Conservation (phyloP, 2,888 invertebrate species). For the Athalia rosae region DNA sequence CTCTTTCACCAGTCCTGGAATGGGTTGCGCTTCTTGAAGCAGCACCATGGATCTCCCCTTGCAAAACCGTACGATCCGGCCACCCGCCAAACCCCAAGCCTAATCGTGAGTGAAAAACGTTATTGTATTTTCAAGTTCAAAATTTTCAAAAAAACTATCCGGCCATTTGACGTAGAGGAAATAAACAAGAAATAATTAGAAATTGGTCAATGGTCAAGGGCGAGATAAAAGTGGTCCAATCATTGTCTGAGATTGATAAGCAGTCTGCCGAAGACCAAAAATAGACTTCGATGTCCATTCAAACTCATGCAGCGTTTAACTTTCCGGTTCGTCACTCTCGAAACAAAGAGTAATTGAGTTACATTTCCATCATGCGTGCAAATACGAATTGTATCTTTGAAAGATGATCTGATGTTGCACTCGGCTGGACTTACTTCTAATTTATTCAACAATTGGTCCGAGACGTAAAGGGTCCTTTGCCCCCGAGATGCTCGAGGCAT, state of each 20-base stretch:
- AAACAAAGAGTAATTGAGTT: constrained; percentile 37
- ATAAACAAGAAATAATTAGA: not conserved
- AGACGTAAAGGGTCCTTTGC: constrained; percentile 63
- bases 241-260: constrained; percentile 18
- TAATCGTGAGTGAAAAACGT: constrained; percentile 53
- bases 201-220: constrained; percentile 22
- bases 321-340: constrained; percentile 35
- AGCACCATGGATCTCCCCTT: constrained; percentile 71
- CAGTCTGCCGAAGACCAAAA: not conserved
- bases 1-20: constrained; percentile 50
- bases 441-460: constrained; percentile 69
- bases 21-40: constrained; percentile 65
- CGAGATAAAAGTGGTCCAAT: not conserved
- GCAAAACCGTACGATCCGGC: constrained; percentile 74
- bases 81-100: constrained; percentile 74
- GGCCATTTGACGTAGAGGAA: too few species aligned
- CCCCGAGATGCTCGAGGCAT: constrained; percentile 39
- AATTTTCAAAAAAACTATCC: not conserved
- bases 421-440: constrained; percentile 68
- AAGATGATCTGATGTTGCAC: constrained; percentile 13
- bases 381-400: not conserved
- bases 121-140: too few species aligned
- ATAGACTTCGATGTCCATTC: not conserved
- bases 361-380: too few species aligned
- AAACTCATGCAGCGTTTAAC: constrained; percentile 2